Percentiles rank a stretch among this genome's conserved stretches.
Evolutionary conservation across 2,797 vertebrate species (phyloP).

Genomic region (Sciaenops ocellatus): DNA sequence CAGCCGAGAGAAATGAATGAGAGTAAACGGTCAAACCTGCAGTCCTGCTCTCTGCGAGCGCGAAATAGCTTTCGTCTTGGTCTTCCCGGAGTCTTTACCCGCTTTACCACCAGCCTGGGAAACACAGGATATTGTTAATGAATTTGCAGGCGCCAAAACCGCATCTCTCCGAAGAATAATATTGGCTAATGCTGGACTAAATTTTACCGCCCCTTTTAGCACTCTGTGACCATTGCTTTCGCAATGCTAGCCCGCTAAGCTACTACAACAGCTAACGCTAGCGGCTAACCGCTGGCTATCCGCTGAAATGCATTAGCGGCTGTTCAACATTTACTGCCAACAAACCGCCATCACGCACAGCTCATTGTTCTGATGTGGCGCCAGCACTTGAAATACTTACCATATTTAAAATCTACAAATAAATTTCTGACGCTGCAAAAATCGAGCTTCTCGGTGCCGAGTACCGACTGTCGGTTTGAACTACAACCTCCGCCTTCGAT

Average conservation of each 20-base stretch:
- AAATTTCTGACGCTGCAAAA: constrained; percentile 15
- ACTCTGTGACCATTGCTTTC: not conserved
- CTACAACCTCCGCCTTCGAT: constrained; percentile 70
- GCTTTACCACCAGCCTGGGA: constrained; percentile 95
- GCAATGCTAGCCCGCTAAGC: constrained; percentile 52
- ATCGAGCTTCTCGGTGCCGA: not conserved
- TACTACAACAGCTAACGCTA: constrained; percentile 48
- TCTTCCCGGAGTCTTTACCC: constrained; percentile 96
- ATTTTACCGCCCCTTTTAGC: not conserved
- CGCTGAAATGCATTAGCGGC: rapidly evolving
- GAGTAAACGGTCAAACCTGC: constrained; percentile 85
- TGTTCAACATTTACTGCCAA: rapidly evolving
- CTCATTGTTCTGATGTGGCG: rapidly evolving
- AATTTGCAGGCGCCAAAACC: rapidly evolving
- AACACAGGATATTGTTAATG: not conserved
- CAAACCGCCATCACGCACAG: rapidly evolving
- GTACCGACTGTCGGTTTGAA: constrained; percentile 61
- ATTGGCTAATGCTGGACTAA: rapidly evolving
- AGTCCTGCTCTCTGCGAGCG: constrained; percentile 96
- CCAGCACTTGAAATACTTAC: not conserved
- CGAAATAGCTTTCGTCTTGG: constrained; percentile 96
- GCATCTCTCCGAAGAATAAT: rapidly evolving
- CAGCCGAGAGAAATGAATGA: constrained; percentile 49
- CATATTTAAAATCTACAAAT: constrained; percentile 49
- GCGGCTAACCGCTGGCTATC: constrained; percentile 25